A percentile compares a stretch with the other conserved stretches of the same genome.
phyloP scores from a whole-genome alignment of 2,113 vertebrate genomes.

The Thomomys bottae region DNA sequence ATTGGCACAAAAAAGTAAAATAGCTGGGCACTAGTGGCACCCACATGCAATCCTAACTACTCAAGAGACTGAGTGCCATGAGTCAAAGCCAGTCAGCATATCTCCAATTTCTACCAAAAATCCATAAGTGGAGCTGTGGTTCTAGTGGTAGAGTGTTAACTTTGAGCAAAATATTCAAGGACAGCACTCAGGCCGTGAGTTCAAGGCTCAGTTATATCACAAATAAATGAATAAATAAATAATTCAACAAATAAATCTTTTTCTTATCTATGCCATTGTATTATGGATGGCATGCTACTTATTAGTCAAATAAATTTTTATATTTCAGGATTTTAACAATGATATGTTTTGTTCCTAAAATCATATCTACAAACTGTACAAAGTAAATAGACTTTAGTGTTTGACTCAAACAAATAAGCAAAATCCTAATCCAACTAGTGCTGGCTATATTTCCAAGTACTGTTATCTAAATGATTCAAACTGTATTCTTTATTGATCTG shows the following conservation, averaged over 20 bases:
- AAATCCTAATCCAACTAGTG: constrained; percentile 35
- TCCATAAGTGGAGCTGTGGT: too few species aligned
- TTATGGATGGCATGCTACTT: background rate
- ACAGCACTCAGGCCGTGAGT: too few species aligned
- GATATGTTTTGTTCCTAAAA: constrained; percentile 14
- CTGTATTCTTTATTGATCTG: constrained; percentile 73
- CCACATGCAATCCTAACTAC: too few species aligned
- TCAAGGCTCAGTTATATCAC: too few species aligned
- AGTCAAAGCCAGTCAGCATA: too few species aligned
- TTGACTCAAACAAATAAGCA: constrained; percentile 55
- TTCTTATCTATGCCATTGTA: constrained; percentile 6
- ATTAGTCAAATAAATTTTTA: constrained; percentile 40
- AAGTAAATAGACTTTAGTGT: constrained; percentile 45
- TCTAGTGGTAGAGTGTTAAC: too few species aligned
- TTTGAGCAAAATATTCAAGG: too few species aligned
- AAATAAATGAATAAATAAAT: background rate
- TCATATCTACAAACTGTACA: constrained; percentile 50
- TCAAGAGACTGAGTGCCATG: too few species aligned
- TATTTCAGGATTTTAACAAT: constrained; percentile 33
- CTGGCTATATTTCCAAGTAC: constrained; percentile 75
- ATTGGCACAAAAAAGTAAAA: too few species aligned
- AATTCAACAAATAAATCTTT: background rate
- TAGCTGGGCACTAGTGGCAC: too few species aligned
- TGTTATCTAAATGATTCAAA: constrained; percentile 72
- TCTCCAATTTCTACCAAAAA: too few species aligned